Evolutionary conservation across 2,113 vertebrate species (phyloP).

Genomic region (Cephalophus harveyi): DNA sequence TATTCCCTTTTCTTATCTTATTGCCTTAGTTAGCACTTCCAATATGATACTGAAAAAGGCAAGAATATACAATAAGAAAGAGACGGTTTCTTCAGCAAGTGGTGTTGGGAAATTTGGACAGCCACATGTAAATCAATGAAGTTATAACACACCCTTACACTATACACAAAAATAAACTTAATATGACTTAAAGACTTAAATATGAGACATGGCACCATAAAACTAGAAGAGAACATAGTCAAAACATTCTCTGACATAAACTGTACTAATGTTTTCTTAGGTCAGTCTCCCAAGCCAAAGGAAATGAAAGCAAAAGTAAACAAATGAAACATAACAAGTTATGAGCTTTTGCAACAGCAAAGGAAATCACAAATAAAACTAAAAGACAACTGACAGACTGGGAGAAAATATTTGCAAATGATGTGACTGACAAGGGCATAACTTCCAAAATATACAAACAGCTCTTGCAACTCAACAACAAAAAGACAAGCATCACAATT

Average conservation of each 20-base stretch:
- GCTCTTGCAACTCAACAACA: not conserved
- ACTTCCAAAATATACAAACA: not conserved
- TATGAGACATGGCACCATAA: not conserved
- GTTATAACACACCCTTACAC: not conserved
- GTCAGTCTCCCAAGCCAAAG: not conserved
- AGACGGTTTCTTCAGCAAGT: not conserved
- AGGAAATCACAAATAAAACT: not conserved
- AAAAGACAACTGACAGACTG: not conserved
- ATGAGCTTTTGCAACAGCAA: not conserved
- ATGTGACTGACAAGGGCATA: not conserved
- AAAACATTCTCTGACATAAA: not conserved
- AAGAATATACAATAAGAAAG: not conserved
- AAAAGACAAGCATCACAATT: not conserved
- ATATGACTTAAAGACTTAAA: not conserved
- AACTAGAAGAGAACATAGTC: not conserved
- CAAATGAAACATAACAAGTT: not conserved
- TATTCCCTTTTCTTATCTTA: not conserved
- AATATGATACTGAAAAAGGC: not conserved
- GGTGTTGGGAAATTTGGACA: not conserved
- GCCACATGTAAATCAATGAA: not conserved
- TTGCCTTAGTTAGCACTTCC: not conserved
- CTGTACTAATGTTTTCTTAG: not conserved
- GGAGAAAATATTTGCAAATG: not conserved
- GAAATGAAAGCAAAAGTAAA: not conserved
- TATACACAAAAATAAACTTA: not conserved